Percentiles rank a stretch among this genome's conserved stretches.
Conservation (phyloP, 2,113 vertebrate species). For the Cyanistes caeruleus region DNA sequence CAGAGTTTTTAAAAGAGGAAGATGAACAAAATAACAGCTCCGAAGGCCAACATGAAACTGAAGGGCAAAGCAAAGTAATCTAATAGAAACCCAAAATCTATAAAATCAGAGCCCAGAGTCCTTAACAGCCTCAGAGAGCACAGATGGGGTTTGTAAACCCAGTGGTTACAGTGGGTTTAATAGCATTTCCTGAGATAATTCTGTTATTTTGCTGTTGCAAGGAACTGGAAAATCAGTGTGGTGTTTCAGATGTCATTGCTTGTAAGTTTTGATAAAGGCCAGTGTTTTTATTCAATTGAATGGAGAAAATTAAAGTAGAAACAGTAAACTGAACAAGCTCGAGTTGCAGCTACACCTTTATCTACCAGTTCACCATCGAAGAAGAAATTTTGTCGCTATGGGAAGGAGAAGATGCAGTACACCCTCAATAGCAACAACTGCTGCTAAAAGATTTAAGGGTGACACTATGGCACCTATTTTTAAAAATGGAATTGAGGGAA, state of each 20-base stretch:
- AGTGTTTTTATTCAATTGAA: not conserved
- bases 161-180: not conserved
- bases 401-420: not conserved
- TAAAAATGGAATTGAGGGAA: not conserved
- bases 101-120: not conserved
- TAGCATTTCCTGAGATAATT: conserved; percentile 21
- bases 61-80: conserved; percentile 2
- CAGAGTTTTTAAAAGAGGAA: not conserved
- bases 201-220: not conserved
- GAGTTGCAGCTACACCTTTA: not conserved
- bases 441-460: not conserved
- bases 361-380: not conserved
- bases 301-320: not conserved
- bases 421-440: not conserved
- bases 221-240: not conserved
- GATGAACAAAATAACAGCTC: not conserved
- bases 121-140: not conserved
- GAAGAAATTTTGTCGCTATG: not conserved
- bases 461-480: not conserved
- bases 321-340: not conserved
- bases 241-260: not conserved
- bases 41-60: not conserved
- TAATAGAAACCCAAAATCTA: not conserved
- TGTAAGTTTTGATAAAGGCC: not conserved
- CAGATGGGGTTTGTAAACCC: not conserved